These are phyloP conservation scores for Ictalurus furcatus DNA, from an alignment of 2,113 vertebrate species.

Conservation along the genomic window DNA sequence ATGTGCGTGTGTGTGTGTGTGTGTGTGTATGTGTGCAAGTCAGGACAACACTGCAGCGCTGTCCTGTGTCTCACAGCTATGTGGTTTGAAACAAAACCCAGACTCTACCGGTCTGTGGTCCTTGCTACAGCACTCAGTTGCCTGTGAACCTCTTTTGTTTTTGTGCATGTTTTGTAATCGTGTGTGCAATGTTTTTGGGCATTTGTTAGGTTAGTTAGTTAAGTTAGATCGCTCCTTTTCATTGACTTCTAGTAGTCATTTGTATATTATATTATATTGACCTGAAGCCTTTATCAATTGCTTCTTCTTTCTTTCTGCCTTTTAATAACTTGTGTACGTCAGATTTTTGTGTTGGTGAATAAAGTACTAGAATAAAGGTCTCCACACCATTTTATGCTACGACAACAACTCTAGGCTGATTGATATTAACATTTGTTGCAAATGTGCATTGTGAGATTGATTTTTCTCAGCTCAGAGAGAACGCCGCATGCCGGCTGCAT, in stretches of 20 bases:
- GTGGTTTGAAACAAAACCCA: neutral
- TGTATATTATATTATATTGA: neutral
- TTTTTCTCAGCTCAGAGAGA: neutral
- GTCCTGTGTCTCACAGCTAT: neutral
- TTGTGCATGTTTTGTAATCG: neutral
- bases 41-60: neutral
- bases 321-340: neutral
- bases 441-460: neutral
- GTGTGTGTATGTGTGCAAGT: neutral
- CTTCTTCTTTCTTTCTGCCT: neutral
- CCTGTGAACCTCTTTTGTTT: neutral
- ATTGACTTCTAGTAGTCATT: neutral
- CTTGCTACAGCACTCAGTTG: neutral
- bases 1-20: no score
- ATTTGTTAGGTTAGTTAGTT: neutral
- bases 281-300: neutral
- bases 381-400: neutral
- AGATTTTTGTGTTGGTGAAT: neutral
- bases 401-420: neutral
- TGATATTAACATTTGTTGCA: neutral
- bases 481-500: neutral
- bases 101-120: neutral
- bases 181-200: neutral
- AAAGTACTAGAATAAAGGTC: neutral
- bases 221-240: neutral